These are phyloP conservation scores for Amphiura filiformis DNA, from an alignment of 35 echinoderm and acorn worm genomes.

Conservation along the genomic window DNA sequence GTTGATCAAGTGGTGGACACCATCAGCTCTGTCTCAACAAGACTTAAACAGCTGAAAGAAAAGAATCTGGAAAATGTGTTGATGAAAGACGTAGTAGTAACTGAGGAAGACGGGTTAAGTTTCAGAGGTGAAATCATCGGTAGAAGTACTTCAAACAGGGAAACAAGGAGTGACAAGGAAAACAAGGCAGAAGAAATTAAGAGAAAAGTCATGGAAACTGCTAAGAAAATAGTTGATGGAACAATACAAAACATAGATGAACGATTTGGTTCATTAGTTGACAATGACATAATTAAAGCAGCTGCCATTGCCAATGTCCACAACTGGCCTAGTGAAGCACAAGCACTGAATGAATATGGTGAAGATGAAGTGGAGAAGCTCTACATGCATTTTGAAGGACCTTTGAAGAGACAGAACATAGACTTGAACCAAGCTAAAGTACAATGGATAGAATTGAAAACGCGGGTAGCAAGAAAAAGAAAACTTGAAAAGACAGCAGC, in stretches of 20 bases:
- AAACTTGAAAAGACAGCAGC: neutral
- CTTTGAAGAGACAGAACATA: neutral
- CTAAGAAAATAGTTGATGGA: neutral
- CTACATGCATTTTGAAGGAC: neutral
- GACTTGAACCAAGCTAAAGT: neutral
- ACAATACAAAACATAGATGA: neutral
- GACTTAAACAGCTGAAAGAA: neutral
- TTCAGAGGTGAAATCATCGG: neutral
- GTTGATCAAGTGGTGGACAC: no score
- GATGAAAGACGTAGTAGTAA: neutral
- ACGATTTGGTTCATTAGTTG: neutral
- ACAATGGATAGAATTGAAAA: slow-evolving; percentile 15
- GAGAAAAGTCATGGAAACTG: neutral
- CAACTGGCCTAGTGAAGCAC: neutral
- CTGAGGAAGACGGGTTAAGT: neutral
- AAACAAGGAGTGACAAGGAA: neutral
- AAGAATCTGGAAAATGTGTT: neutral
- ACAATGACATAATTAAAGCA: neutral
- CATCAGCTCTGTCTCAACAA: no score
- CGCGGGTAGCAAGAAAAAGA: neutral
- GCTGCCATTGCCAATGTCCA: neutral
- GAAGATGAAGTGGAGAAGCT: neutral
- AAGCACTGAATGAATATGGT: slow-evolving; percentile 7
- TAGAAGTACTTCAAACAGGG: neutral
- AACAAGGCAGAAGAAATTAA: neutral